These are phyloP conservation scores for Xylota sylvarum DNA, from an alignment of 2,888 invertebrate genomes.

Conservation along the genomic window DNA sequence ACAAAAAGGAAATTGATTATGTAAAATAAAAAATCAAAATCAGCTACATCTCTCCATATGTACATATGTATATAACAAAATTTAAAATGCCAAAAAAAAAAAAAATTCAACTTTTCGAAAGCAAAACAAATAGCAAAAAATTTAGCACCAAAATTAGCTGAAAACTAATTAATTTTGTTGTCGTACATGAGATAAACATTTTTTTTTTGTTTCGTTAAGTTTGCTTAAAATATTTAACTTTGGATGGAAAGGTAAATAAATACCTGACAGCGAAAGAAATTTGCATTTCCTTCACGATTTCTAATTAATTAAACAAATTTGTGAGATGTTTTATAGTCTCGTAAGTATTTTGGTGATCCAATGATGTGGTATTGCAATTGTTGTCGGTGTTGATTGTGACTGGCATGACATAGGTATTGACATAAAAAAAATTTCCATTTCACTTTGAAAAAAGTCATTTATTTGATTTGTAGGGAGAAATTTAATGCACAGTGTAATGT, in stretches of 20 bases:
- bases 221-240: neutral
- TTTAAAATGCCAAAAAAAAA: conserved; percentile 5
- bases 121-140: neutral
- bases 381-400: conserved; percentile 9
- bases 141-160: conserved; percentile 39
- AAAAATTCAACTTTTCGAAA: neutral
- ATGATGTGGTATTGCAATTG: conserved; percentile 24
- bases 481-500: conserved; percentile 57
- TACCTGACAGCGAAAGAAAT: conserved; percentile 24
- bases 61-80: neutral
- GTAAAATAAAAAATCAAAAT: neutral
- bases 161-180: conserved; percentile 35
- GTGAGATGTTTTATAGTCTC: neutral
- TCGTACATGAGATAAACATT: conserved; percentile 3
- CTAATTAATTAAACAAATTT: conserved; percentile 61
- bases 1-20: too few species aligned
- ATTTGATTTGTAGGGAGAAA: conserved; percentile 57
- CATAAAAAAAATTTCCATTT: conserved; percentile 19
- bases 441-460: conserved; percentile 12
- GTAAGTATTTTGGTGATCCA: conserved; percentile 6
- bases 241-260: conserved; percentile 10
- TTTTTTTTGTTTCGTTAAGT: neutral
- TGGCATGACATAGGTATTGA: conserved; percentile 42
- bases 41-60: neutral
- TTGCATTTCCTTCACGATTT: conserved; percentile 58